Conservation (phyloP, 2,113 vertebrate genomes). For the Lanius ludovicianus region DNA sequence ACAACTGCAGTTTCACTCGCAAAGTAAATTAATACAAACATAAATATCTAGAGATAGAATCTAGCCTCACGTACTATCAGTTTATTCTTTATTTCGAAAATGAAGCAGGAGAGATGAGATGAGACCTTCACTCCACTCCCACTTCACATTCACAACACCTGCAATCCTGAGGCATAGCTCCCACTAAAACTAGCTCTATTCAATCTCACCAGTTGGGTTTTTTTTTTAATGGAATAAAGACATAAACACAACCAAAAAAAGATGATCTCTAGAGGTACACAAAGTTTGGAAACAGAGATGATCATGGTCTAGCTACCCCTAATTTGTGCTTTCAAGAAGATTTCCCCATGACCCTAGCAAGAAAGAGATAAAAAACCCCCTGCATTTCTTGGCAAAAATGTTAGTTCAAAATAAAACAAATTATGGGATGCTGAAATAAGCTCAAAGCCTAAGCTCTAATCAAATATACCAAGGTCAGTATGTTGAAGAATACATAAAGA, state of each 20-base stretch:
- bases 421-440: neutral
- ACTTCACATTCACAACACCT: neutral
- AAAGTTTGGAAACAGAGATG: neutral
- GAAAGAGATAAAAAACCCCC: neutral
- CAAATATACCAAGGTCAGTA: neutral
- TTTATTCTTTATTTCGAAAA: neutral
- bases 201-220: neutral
- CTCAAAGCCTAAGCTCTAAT: neutral
- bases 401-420: neutral
- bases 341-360: neutral
- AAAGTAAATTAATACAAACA: neutral
- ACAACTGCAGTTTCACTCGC: neutral
- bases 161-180: neutral
- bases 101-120: neutral
- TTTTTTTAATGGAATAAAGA: neutral
- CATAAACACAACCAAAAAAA: neutral
- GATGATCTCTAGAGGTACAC: fast-evolving
- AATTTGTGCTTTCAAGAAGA: neutral
- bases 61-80: neutral
- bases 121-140: neutral
- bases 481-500: neutral
- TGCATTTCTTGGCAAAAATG: neutral
- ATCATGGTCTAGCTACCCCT: neutral
- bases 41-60: neutral
- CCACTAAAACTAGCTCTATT: neutral